phyloP scores from a whole-genome alignment of 2,797 vertebrate genomes.

The Nyctibius grandis region DNA sequence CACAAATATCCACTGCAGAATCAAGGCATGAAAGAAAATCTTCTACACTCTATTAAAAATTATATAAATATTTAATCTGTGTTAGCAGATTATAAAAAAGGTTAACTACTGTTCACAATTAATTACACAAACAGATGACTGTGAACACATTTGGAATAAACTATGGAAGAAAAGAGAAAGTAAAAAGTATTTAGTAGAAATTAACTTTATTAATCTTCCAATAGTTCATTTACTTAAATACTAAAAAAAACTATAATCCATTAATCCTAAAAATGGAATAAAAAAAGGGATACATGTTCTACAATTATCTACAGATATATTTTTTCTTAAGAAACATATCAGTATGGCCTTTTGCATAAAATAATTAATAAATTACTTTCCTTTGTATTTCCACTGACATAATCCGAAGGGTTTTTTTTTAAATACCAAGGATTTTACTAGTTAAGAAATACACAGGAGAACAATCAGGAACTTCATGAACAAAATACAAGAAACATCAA shows the following conservation, averaged over 20 bases:
- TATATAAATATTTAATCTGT: background rate
- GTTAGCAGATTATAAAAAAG: background rate
- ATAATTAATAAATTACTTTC: background rate
- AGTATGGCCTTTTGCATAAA: background rate
- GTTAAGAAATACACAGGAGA: background rate
- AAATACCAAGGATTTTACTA: background rate
- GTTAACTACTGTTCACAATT: background rate
- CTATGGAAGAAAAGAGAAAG: background rate
- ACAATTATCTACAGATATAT: background rate
- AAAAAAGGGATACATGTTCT: background rate
- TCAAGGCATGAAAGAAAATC: conserved; percentile 89
- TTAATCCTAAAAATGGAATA: background rate
- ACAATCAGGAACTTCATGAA: background rate
- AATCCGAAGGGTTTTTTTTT: background rate
- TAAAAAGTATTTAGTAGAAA: background rate
- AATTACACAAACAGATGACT: background rate
- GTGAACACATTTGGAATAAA: background rate
- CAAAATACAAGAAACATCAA: background rate
- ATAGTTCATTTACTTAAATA: background rate
- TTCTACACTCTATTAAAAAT: conserved; percentile 80
- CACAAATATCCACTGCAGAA: conserved; percentile 85
- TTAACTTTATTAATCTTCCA: background rate
- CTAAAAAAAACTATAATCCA: background rate
- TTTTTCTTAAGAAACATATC: background rate
- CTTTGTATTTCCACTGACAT: background rate